A percentile compares a stretch with the other conserved stretches of the same genome.
These are phyloP conservation scores for Euspilapteryx auroguttella DNA, from an alignment of 2,888 invertebrate species.

Conservation along the genomic window DNA sequence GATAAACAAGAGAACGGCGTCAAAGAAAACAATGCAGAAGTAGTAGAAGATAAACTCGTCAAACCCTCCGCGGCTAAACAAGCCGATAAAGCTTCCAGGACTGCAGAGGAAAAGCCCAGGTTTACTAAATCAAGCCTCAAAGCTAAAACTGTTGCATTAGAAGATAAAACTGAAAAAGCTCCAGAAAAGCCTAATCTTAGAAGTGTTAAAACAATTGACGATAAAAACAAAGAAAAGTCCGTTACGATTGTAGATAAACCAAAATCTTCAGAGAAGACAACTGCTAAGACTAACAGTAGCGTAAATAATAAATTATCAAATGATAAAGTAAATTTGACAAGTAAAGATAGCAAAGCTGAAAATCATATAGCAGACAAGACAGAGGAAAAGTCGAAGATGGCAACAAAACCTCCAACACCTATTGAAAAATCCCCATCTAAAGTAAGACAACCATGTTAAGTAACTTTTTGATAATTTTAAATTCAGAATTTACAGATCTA, in stretches of 20 bases:
- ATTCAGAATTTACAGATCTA: too few species aligned
- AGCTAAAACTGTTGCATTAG: conserved; percentile 20
- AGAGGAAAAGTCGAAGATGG: conserved; percentile 38
- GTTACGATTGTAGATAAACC: conserved; percentile 38
- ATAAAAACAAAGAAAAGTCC: conserved; percentile 15
- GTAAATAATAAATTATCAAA: conserved; percentile 3
- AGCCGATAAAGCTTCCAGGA: conserved; percentile 25
- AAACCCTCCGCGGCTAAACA: conserved; percentile 43
- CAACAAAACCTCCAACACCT: conserved; percentile 44
- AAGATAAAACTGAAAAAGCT: conserved; percentile 15
- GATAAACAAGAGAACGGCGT: conserved; percentile 37
- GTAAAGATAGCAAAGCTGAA: too few species aligned
- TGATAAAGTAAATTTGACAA: conserved; percentile 15
- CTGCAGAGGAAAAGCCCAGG: conserved; percentile 35
- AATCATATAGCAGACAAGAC: conserved; percentile 21
- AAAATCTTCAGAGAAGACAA: conserved; percentile 19
- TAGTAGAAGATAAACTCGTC: conserved; percentile 36
- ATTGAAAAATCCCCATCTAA: conserved; percentile 39
- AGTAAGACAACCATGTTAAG: conserved; percentile 15
- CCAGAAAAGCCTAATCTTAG: conserved; percentile 15
- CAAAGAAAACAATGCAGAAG: conserved; percentile 13
- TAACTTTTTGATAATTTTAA: conserved; percentile 4
- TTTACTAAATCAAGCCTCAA: conserved; percentile 27
- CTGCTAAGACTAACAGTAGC: conserved; percentile 5
- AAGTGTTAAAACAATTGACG: conserved; percentile 4